Evolutionary conservation across 2,888 invertebrate genomes (phyloP), one percentile per base, ranked within the genome.

Genomic region (Drosophila kanekoi): DNA sequence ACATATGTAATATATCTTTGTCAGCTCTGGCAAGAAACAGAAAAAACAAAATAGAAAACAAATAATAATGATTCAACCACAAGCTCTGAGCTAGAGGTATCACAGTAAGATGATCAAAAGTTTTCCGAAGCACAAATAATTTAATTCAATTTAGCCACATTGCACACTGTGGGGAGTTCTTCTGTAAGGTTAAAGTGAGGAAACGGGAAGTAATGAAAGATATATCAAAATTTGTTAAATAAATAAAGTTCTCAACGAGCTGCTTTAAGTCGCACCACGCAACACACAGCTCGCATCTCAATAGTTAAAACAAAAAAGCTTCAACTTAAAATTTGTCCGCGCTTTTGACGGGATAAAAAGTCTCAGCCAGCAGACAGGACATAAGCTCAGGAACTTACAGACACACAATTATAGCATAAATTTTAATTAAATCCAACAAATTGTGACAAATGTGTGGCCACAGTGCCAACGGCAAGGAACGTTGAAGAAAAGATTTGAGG

Each of bases 321-420:
- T 0, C 1, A 51, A 23, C 23, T 38, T 51, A 38, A 23, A 23
- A 6, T 23, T 14, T 16, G 23, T 23, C 11, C 8, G 8, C 23
- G 38, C 23, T 38, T 38, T 28, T 23, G 23, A 5, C n/a, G 20
- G 2, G 41, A n/a, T 33, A 33, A 23, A 10, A 16, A 16, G 4
- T 37, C 48, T 28, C 9, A 48, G 16, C 38, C 18, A 49, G 0
- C 28, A 16, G 16, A n/a, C 28, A 38, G 38, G 11, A 14, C 32
- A 20, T 58, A 11, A 2, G 52, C 52, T 35, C 33, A n/a, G 23
- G 14, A 37, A 59, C 51, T 62, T 45, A 20, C 40, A 52, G 61
- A 51, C 66, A 58, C 45, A 59, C 54, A 63, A 53, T 67, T 53
- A 56, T 40, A 68, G 48, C 33, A 48, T 72, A 59, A 56, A 59